Evolutionary conservation across 2,113 vertebrate genomes (phyloP).

Genomic region (Pygathrix nemaeus): DNA sequence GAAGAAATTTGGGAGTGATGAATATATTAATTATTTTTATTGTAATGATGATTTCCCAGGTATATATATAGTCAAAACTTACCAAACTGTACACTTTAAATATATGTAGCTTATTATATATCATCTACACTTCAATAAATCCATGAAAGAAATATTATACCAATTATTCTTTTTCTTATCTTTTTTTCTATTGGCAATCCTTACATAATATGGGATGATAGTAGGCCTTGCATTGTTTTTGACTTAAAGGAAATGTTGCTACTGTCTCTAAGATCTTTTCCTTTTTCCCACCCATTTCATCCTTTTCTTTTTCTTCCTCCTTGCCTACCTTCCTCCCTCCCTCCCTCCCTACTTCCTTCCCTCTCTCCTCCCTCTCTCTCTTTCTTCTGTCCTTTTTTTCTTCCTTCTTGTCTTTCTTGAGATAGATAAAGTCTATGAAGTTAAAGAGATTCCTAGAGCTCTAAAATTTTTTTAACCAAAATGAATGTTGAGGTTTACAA

Average conservation of each 20-base stretch:
- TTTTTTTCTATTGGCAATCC: not conserved
- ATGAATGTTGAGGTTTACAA: not conserved
- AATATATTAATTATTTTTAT: not conserved
- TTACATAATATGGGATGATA: not conserved
- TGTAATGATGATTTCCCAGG: not conserved
- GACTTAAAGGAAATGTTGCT: not conserved
- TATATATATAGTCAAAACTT: not conserved
- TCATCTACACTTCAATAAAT: not conserved
- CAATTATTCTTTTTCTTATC: not conserved
- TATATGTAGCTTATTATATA: not conserved
- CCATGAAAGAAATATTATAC: not conserved
- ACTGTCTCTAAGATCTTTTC: not conserved
- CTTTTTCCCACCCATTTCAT: not conserved
- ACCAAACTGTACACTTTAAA: not conserved
- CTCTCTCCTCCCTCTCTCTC: rapidly evolving
- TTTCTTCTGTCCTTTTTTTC: not conserved
- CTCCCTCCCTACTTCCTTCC: too few species aligned
- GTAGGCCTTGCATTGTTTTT: not conserved
- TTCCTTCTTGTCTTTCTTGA: not conserved
- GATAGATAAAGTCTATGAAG: not conserved
- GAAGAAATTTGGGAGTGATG: not conserved
- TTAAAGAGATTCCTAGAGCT: not conserved
- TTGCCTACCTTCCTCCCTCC: not conserved
- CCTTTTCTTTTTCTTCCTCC: not conserved
- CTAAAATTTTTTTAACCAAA: not conserved